Conservation (phyloP, 2,113 vertebrate species). For the Baryphthengus martii region DNA sequence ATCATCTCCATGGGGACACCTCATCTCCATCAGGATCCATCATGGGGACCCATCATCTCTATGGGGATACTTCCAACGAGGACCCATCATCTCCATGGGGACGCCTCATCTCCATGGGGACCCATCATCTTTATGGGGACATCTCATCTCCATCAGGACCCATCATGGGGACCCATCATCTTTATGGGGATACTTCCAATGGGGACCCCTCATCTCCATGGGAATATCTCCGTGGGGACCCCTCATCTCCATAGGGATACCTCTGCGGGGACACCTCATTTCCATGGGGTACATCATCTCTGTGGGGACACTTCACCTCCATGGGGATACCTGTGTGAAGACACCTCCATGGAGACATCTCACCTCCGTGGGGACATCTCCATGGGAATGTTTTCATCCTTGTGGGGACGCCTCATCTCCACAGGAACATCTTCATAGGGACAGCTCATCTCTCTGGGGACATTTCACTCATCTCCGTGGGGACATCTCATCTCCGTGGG, state of each 20-base stretch:
- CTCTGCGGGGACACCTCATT: not conserved
- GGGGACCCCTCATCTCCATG: no score
- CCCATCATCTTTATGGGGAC: not conserved
- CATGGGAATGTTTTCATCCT: not conserved
- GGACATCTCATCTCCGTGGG: not conserved
- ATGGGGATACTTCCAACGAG: not conserved
- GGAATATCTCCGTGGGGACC: not conserved
- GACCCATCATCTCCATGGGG: not conserved
- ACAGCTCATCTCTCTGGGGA: not conserved
- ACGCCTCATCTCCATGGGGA: no score
- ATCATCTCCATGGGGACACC: not conserved
- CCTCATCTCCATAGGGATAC: not conserved
- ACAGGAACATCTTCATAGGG: not conserved
- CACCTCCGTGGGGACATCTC: not conserved
- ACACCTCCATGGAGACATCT: not conserved
- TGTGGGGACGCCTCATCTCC: rapidly evolving
- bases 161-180: not conserved
- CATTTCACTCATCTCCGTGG: not conserved
- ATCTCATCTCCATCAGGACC: rapidly evolving
- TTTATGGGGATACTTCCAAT: no score
- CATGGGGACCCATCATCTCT: not conserved
- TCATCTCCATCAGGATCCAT: not conserved
- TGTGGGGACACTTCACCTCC: no score
- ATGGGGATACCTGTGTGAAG: no score
- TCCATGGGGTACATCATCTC: not conserved